These are phyloP conservation scores for Dione juno DNA, from an alignment of 2,888 invertebrate genomes.

Conservation along the genomic window DNA sequence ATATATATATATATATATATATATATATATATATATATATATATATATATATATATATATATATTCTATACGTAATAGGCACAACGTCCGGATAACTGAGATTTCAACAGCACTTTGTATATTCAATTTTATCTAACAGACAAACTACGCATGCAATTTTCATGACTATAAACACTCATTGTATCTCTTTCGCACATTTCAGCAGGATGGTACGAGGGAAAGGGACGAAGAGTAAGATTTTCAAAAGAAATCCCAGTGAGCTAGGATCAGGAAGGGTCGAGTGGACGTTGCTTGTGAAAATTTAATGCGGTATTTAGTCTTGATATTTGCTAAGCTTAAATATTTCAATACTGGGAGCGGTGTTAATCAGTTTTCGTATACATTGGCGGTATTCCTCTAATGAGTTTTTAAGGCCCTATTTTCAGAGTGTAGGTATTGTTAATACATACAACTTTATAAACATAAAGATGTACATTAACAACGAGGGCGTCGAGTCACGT, in stretches of 20 bases:
- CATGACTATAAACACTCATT: slow-evolving; percentile 52
- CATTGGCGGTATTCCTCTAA: not conserved
- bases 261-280: slow-evolving; percentile 55
- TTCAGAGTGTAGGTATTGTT: not conserved
- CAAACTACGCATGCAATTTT: slow-evolving; percentile 69
- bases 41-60: not conserved
- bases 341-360: slow-evolving; percentile 40
- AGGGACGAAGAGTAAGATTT: slow-evolving; percentile 52
- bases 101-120: slow-evolving; percentile 77
- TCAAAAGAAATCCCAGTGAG: slow-evolving; percentile 62
- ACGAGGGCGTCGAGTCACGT: too few relatives aligned
- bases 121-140: slow-evolving; percentile 76
- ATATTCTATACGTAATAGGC: slow-evolving; percentile 51
- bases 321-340: slow-evolving; percentile 52
- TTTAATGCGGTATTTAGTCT: slow-evolving; percentile 56
- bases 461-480: too few relatives aligned
- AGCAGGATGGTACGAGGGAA: slow-evolving; percentile 39
- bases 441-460: too few relatives aligned
- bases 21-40: too few relatives aligned
- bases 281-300: slow-evolving; percentile 64
- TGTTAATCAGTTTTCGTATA: slow-evolving; percentile 30
- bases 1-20: too few relatives aligned
- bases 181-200: slow-evolving; percentile 40
- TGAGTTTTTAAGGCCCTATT: not conserved
- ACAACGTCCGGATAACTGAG: slow-evolving; percentile 62